Evolutionary conservation across 2,888 invertebrate species (phyloP).

Genomic region (Cephalotes varians): DNA sequence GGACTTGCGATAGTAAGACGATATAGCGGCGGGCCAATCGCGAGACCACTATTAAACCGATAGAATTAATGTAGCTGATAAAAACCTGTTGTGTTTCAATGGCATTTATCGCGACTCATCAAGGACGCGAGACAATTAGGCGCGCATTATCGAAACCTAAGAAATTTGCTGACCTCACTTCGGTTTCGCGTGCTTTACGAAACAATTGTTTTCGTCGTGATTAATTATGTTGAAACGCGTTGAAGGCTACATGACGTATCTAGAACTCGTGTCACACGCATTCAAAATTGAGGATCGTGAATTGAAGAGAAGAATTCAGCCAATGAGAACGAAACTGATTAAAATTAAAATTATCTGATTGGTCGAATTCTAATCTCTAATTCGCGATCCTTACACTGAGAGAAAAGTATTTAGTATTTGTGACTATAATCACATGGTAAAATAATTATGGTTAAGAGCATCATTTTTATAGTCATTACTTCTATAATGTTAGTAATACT

Average conservation of each 20-base stretch:
- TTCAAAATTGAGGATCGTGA: too few relatives aligned
- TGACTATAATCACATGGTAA: too few relatives aligned
- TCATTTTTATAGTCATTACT: too few relatives aligned
- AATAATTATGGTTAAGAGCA: too few relatives aligned
- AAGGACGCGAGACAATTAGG: constrained; percentile 32
- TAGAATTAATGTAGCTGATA: constrained; percentile 25
- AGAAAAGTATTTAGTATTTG: too few relatives aligned
- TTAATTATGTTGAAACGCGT: neutral
- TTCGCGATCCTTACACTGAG: too few relatives aligned
- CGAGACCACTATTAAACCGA: constrained; percentile 26
- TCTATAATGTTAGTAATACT: too few relatives aligned
- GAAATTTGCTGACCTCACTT: neutral
- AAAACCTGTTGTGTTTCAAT: constrained; percentile 7
- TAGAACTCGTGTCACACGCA: too few relatives aligned
- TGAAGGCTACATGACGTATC: neutral
- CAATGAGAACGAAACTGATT: too few relatives aligned
- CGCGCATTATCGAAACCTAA: neutral
- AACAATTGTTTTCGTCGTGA: neutral
- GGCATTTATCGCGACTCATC: constrained; percentile 14
- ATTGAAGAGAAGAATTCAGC: too few relatives aligned
- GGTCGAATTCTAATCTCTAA: too few relatives aligned
- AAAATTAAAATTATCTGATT: too few relatives aligned
- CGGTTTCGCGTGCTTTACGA: neutral
- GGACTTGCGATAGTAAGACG: neutral
- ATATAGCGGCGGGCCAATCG: neutral